A percentile compares a stretch with the other conserved stretches of the same genome.
These are phyloP conservation scores for Zaprionus davidi DNA, from an alignment of 1,140 invertebrate species.

Conservation along the genomic window DNA sequence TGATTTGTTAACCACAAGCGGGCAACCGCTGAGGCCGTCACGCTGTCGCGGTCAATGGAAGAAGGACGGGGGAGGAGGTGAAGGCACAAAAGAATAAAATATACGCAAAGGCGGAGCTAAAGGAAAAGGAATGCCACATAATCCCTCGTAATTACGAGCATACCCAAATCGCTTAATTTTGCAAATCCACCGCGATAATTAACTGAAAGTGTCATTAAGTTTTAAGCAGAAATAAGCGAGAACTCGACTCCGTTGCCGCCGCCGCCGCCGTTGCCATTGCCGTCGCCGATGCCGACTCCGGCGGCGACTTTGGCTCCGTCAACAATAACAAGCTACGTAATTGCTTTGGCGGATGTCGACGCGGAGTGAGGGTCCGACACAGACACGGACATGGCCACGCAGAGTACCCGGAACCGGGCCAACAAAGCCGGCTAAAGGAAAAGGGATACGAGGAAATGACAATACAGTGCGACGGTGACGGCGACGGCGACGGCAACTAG, in stretches of 20 bases:
- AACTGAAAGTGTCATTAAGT: slow-evolving; percentile 82
- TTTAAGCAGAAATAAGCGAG: slow-evolving; percentile 78
- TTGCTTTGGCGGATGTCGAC: slow-evolving; percentile 53
- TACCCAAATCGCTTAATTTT: slow-evolving; percentile 81
- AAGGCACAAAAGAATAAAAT: neutral
- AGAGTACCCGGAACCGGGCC: slow-evolving; percentile 42
- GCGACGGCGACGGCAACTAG: neutral
- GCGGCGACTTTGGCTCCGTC: slow-evolving; percentile 52
- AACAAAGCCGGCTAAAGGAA: slow-evolving; percentile 50
- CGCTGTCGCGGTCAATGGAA: slow-evolving; percentile 4
- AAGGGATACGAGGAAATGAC: slow-evolving; percentile 62
- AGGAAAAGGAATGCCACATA: slow-evolving; percentile 49
- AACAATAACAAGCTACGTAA: slow-evolving; percentile 79
- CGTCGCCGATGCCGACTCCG: slow-evolving; percentile 40
- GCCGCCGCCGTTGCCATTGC: slow-evolving; percentile 31
- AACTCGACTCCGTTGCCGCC: slow-evolving; percentile 43
- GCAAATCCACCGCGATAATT: slow-evolving; percentile 83
- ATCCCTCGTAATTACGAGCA: slow-evolving; percentile 70
- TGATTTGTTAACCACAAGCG: slow-evolving; percentile 51
- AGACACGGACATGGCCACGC: slow-evolving; percentile 23
- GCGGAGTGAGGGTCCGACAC: slow-evolving; percentile 10
- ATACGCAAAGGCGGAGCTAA: neutral
- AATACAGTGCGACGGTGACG: slow-evolving; percentile 22
- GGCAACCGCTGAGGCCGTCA: slow-evolving; percentile 16
- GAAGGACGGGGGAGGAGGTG: neutral